Evolutionary conservation across 1,140 invertebrate species (phyloP).

Genomic region (Wiebesia pumilae): DNA sequence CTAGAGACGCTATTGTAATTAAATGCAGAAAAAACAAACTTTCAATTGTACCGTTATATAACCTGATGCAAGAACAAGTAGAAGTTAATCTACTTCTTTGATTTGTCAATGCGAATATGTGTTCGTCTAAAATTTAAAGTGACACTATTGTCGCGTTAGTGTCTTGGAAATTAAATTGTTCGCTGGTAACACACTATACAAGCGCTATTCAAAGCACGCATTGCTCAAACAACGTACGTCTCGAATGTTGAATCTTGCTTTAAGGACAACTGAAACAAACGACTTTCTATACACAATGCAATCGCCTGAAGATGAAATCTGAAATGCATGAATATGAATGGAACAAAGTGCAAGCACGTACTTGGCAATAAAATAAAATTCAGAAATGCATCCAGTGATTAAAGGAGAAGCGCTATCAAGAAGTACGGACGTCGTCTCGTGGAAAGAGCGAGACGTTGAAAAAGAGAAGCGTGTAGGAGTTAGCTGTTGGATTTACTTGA

Average conservation of each 20-base stretch:
- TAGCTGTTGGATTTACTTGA: slow-evolving; percentile 65
- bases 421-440: not conserved
- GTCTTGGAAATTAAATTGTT: not conserved
- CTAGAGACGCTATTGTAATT: not conserved
- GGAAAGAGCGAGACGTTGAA: not conserved
- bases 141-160: no score
- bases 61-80: no score
- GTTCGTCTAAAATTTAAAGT: no score
- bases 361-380: not conserved
- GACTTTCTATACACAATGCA: not conserved
- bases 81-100: no score
- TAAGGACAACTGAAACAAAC: no score
- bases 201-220: no score
- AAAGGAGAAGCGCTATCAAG: not conserved
- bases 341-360: not conserved
- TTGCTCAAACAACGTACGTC: no score
- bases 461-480: slow-evolving; percentile 4
- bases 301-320: not conserved
- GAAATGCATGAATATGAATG: not conserved
- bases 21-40: not conserved
- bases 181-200: no score
- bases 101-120: no score
- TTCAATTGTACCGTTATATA: not conserved
- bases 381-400: not conserved
- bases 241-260: no score